A percentile compares a stretch with the other conserved stretches of the same genome.
These are phyloP conservation scores for Todiramphus saurophagus DNA, from an alignment of 2,113 vertebrate genomes.

Conservation along the genomic window DNA sequence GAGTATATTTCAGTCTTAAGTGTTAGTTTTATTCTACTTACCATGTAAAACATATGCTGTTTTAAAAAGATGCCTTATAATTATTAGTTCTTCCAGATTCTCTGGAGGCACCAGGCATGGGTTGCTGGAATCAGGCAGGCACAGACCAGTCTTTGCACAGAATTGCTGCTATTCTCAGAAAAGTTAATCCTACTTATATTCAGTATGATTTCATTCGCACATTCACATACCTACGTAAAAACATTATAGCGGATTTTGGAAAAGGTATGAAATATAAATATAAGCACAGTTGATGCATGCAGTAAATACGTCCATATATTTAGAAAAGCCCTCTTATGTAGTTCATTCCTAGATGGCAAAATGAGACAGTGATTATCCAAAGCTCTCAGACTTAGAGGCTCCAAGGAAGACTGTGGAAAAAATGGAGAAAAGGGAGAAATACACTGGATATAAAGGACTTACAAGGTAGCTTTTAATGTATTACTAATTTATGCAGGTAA, in stretches of 20 bases:
- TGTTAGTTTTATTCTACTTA: not conserved
- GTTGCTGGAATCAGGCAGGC: not conserved
- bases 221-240: conserved; percentile 13
- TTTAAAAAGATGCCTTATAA: not conserved
- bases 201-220: not conserved
- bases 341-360: conserved; percentile 12
- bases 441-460: not conserved
- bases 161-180: conserved; percentile 12
- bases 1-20: not conserved
- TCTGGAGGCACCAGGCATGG: not conserved
- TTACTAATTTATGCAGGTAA: not conserved
- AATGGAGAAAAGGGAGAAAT: not conserved
- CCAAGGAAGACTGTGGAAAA: not conserved
- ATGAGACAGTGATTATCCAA: conserved; percentile 31
- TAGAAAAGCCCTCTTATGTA: conserved; percentile 6
- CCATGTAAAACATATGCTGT: not conserved
- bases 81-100: not conserved
- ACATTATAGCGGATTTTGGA: not conserved
- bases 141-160: not conserved
- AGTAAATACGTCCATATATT: conserved; percentile 28
- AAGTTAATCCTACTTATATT: conserved; percentile 16
- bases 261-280: conserved; percentile 23
- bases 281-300: not conserved
- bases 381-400: not conserved
- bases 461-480: not conserved